These are phyloP conservation scores for Girardinus metallicus DNA, from an alignment of 2,797 vertebrate species.

Conservation along the genomic window DNA sequence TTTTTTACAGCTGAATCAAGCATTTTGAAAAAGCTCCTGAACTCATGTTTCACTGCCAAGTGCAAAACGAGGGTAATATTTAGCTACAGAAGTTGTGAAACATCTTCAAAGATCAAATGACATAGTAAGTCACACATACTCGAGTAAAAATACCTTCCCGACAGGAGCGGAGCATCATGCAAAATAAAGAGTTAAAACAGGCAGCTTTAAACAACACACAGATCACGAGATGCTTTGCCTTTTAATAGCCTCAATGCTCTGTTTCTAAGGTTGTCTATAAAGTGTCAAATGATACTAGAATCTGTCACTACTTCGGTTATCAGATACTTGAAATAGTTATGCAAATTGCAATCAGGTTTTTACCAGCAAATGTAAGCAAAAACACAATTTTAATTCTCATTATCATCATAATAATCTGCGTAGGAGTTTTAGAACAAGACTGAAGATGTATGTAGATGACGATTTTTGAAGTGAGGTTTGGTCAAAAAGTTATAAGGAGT, in stretches of 20 bases:
- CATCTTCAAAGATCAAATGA: background rate
- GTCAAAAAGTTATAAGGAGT: background rate
- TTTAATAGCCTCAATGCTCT: background rate
- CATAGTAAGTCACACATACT: background rate
- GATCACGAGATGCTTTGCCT: background rate
- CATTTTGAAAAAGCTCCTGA: background rate
- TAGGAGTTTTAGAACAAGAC: background rate
- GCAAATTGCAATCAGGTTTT: background rate
- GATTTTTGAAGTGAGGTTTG: background rate
- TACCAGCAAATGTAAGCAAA: background rate
- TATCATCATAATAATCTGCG: background rate
- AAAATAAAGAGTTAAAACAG: background rate
- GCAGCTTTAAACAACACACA: background rate
- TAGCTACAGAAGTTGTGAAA: background rate
- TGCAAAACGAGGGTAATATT: background rate
- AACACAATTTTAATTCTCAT: background rate
- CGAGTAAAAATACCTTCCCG: background rate
- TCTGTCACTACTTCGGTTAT: background rate
- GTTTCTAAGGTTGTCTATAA: background rate
- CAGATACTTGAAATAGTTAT: background rate
- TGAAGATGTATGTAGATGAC: background rate
- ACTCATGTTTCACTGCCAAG: background rate
- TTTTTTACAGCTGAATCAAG: background rate
- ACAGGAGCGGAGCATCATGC: background rate
- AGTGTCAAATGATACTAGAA: background rate